phyloP scores from a whole-genome alignment of 2,797 vertebrate genomes.

The Pelodytes ibericus region DNA sequence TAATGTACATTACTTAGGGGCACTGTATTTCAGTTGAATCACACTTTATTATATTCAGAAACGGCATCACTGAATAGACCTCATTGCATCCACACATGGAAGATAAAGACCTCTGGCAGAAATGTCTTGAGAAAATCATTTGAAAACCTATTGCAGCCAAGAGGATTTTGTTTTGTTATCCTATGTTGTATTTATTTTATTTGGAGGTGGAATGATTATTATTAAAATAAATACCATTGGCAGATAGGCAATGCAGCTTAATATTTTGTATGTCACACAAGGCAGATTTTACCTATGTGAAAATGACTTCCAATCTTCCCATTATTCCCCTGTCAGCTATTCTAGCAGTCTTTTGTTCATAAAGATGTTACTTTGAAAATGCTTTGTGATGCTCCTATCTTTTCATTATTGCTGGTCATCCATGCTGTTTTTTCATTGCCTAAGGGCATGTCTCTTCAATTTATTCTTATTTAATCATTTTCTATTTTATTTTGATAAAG shows the following conservation, averaged over 20 bases:
- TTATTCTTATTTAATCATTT: slow-evolving; percentile 58
- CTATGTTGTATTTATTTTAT: slow-evolving; percentile 34
- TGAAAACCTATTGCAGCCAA: slow-evolving; percentile 11
- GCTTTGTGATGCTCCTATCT: slow-evolving; percentile 52
- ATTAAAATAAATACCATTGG: slow-evolving; percentile 29
- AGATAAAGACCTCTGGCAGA: not conserved
- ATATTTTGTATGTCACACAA: slow-evolving; percentile 37
- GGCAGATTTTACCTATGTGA: slow-evolving; percentile 42
- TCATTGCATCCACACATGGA: too few relatives aligned
- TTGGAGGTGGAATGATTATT: slow-evolving; percentile 28
- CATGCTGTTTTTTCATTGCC: slow-evolving; percentile 51
- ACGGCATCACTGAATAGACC: too few relatives aligned
- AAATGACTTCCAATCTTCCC: slow-evolving; percentile 45
- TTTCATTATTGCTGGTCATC: slow-evolving; percentile 56
- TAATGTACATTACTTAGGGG: too few relatives aligned
- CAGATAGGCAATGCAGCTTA: slow-evolving; percentile 23
- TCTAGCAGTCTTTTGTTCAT: slow-evolving; percentile 50
- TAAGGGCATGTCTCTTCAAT: slow-evolving; percentile 53
- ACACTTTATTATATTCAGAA: too few relatives aligned
- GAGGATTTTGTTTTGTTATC: slow-evolving; percentile 16
- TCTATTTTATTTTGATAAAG: slow-evolving; percentile 56
- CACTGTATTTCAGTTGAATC: too few relatives aligned
- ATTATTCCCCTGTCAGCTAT: slow-evolving; percentile 56
- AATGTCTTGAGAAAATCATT: slow-evolving; percentile 6
- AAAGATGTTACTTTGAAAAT: slow-evolving; percentile 54